These are phyloP conservation scores for Oopsacas minuta DNA, from an alignment of 37 sponge, comb jelly and placozoan species.

Conservation along the genomic window DNA sequence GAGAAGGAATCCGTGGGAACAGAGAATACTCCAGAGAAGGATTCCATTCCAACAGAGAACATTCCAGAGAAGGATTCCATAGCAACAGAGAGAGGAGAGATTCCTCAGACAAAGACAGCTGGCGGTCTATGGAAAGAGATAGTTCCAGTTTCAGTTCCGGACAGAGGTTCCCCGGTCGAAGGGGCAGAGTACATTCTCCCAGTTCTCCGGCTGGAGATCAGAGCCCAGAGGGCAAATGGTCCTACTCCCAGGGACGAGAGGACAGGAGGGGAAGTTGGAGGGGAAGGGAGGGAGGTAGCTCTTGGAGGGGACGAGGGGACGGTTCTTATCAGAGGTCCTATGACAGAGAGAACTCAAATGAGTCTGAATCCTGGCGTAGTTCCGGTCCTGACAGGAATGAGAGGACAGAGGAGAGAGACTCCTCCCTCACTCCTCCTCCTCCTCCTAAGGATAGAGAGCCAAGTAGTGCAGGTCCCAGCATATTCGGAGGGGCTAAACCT, in stretches of 20 bases:
- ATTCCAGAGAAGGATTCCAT: too few relatives aligned
- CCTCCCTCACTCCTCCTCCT: constrained; percentile 25
- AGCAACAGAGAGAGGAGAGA: not conserved
- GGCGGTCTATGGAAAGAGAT: not conserved
- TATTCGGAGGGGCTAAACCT: constrained; percentile 86
- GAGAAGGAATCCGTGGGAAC: too few relatives aligned
- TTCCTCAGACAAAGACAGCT: not conserved
- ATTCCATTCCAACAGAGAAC: too few relatives aligned
- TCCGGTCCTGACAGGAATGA: not conserved
- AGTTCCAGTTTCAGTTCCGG: not conserved
- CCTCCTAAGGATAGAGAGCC: constrained; percentile 38
- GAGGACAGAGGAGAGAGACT: constrained; percentile 16
- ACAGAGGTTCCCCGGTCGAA: not conserved
- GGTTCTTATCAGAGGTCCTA: not conserved
- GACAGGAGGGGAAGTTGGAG: not conserved
- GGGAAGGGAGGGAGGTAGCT: not conserved
- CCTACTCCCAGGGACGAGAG: not conserved
- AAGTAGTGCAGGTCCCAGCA: constrained; percentile 21
- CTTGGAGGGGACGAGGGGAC: too few relatives aligned
- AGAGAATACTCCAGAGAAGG: too few relatives aligned
- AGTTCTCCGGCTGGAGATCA: not conserved
- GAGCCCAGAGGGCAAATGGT: not conserved
- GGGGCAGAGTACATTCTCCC: not conserved
- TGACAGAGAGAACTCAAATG: not conserved
- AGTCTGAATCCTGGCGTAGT: not conserved